Base-by-base conservation (phyloP, 1,140 invertebrate genomes). In the Drosophila kikkawai region DNA sequence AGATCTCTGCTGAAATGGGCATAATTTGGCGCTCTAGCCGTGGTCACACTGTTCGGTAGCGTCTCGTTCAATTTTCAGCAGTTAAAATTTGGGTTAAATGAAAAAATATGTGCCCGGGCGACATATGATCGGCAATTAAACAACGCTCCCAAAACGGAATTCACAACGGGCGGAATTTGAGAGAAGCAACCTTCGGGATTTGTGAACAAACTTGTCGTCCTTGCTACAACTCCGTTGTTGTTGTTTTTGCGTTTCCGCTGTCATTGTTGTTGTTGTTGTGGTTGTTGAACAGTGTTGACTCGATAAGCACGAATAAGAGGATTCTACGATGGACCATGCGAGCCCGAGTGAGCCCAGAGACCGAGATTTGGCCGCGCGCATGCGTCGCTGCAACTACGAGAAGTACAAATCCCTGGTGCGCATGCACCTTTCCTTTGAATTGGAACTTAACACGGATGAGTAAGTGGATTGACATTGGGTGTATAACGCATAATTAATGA, bases 341-440 rank as follows among this genome's bases (percentile, higher is more conserved):
- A 92, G 91, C 81, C 71, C 87, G 26, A 87, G 79, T 61, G 79
- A 90, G 45, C 59, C 78, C 44, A 78, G 75, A 15, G 91, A 92
- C 61, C 75, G 75, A 22, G 91, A 91, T 29, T 53, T 92, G 55
- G 91, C 82, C 15, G 42, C 74, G 41, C 91, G 87, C 79, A 92
- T 92, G 91, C 91, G 91, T 53, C 80, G 77, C 59, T 84, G 85
- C 56, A 96, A 97, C 94, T 95, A 96, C 29, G 97, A 97, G 76
- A 97, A 98, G 92, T 97, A 97, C 93, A 95, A 96, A 74, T 97
- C 96, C 26, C 94, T 98, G 75, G 97, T 98, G 79, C 95, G 96
- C 90, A 98, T 98, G 97, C 97, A 98, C 93, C 93, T 98, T 80
- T 98, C 97, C 17, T 98, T 98, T 94, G 95, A 97, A 83, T 94